A percentile compares a stretch with the other conserved stretches of the same genome.
phyloP scores from a whole-genome alignment of 2,888 invertebrate species.

The Orthosia gothica region DNA sequence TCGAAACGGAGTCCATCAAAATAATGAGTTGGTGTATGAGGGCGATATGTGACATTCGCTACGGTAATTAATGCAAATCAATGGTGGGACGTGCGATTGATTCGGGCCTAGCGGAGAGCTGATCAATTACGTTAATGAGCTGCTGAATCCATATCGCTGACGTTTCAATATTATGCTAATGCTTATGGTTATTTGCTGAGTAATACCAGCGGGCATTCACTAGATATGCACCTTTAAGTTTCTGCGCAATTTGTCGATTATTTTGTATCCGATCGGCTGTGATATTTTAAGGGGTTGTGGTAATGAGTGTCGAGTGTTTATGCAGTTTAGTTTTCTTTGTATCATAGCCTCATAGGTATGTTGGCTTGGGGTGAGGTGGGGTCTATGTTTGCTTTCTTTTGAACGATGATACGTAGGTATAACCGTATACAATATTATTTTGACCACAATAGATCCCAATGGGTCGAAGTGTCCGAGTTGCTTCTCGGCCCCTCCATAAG shows the following conservation, averaged over 20 bases:
- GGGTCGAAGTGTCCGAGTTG: too few species aligned
- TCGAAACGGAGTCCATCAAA: slow-evolving; percentile 82
- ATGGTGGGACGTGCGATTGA: slow-evolving; percentile 88
- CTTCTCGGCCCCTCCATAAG: too few species aligned
- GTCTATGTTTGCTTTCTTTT: slow-evolving; percentile 15
- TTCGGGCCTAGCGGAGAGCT: slow-evolving; percentile 87
- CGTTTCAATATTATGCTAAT: slow-evolving; percentile 88
- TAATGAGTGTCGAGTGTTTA: slow-evolving; percentile 64
- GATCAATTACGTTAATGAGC: slow-evolving; percentile 91
- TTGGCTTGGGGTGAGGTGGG: slow-evolving; percentile 28
- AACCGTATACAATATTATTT: not conserved
- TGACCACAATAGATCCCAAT: too few species aligned
- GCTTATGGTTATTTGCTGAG: slow-evolving; percentile 84
- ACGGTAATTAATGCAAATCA: slow-evolving; percentile 91
- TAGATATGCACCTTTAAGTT: slow-evolving; percentile 69
- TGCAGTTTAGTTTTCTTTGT: slow-evolving; percentile 53
- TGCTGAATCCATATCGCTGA: slow-evolving; percentile 87
- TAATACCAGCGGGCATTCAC: slow-evolving; percentile 68
- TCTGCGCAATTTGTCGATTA: slow-evolving; percentile 71
- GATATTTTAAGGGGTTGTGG: slow-evolving; percentile 68
- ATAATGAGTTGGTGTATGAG: slow-evolving; percentile 85
- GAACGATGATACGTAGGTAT: not conserved
- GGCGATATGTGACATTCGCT: slow-evolving; percentile 86
- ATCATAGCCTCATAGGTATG: slow-evolving; percentile 31
- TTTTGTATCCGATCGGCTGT: slow-evolving; percentile 69